These are phyloP conservation scores for Euclidia mi DNA, from an alignment of 2,888 invertebrate genomes.

Conservation along the genomic window DNA sequence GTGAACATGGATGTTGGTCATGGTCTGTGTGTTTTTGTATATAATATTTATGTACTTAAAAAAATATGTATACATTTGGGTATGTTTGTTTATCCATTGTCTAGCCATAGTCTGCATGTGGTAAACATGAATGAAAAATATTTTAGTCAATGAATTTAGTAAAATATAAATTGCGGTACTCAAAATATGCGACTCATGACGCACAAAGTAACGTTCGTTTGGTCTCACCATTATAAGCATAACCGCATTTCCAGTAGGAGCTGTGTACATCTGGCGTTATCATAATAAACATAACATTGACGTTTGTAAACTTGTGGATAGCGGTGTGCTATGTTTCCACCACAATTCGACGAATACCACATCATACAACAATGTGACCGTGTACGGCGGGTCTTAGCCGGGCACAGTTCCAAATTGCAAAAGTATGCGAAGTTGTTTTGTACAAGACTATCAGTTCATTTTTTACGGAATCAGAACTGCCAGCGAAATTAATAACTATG, in stretches of 20 bases:
- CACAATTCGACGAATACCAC: conserved; percentile 9
- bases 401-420: conserved; percentile 8
- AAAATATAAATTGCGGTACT: too few species aligned
- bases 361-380: neutral
- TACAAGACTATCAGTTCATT: neutral
- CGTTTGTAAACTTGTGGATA: conserved; percentile 10
- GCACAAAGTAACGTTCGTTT: neutral
- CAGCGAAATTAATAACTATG: too few species aligned
- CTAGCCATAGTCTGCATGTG: too few species aligned
- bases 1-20: too few species aligned
- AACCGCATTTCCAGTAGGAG: neutral
- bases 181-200: too few species aligned
- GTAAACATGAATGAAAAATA: too few species aligned
- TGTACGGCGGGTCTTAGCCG: neutral
- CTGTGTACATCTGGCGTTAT: neutral
- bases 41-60: too few species aligned
- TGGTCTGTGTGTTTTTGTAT: too few species aligned
- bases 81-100: too few species aligned
- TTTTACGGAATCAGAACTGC: too few species aligned
- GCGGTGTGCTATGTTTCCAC: neutral
- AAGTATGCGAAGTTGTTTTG: conserved; percentile 7
- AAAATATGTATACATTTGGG: too few species aligned
- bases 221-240: neutral
- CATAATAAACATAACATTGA: conserved; percentile 1
- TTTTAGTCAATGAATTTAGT: too few species aligned